Evolutionary conservation across 2,888 invertebrate species (phyloP).

Genomic region (Troilus luridus): DNA sequence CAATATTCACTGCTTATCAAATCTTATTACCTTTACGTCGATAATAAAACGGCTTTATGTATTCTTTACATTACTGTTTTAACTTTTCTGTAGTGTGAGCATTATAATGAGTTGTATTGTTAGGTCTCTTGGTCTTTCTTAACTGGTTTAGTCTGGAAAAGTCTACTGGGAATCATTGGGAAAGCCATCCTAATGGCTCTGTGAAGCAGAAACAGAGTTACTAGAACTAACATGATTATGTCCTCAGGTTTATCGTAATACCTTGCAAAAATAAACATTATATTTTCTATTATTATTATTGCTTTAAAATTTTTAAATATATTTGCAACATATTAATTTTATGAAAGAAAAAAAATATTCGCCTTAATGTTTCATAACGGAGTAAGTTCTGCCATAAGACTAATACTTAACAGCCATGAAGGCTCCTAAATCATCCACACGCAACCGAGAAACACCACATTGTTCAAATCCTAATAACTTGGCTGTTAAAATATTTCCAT

Average conservation of each 20-base stretch:
- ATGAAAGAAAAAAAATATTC: too few relatives aligned
- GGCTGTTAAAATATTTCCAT: neutral
- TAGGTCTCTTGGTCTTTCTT: neutral
- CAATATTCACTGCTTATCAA: neutral
- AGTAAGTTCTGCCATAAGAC: neutral
- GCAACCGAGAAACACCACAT: neutral
- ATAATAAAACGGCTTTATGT: neutral
- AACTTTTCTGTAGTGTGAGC: too few relatives aligned
- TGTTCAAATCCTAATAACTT: neutral
- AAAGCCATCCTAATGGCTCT: neutral
- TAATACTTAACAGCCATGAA: neutral
- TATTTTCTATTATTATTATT: too few relatives aligned
- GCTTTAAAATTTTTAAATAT: too few relatives aligned
- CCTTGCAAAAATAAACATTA: too few relatives aligned
- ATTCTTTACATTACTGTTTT: neutral
- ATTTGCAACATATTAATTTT: too few relatives aligned
- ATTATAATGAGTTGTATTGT: neutral
- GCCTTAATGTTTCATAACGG: neutral
- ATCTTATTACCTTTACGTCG: neutral
- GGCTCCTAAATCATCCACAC: neutral
- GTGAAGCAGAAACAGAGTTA: neutral
- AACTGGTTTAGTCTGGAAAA: neutral
- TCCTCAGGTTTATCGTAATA: neutral
- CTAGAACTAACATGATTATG: neutral
- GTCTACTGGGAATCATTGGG: neutral